Conservation (phyloP, 64 coral and sea anemone species). For the Astreopora myriophthalma region DNA sequence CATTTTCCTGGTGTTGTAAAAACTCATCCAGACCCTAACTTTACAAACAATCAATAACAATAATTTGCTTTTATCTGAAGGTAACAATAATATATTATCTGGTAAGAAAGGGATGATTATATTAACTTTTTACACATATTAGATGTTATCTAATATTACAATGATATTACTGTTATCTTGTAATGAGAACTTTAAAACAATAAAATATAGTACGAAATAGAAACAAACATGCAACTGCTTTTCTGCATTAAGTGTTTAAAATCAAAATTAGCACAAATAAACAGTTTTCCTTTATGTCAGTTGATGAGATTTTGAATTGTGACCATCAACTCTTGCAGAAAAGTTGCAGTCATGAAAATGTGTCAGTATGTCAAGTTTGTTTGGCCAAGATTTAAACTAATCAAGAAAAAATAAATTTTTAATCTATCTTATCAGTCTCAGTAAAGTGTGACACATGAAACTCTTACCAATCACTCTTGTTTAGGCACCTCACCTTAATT, state of each 20-base stretch:
- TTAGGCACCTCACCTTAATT: too few species aligned
- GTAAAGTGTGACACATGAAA: too few species aligned
- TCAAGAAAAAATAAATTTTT: too few species aligned
- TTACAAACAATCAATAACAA: not conserved
- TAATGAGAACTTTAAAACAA: too few species aligned
- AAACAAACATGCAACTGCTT: not conserved
- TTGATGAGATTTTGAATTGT: not conserved
- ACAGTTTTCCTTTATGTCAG: not conserved
- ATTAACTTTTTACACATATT: not conserved
- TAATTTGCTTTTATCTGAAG: not conserved
- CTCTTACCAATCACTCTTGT: too few species aligned
- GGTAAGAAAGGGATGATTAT: not conserved
- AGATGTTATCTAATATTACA: too few species aligned
- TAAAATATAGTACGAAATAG: not conserved
- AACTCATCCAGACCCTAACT: not conserved
- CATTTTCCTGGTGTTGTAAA: not conserved
- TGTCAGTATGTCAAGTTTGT: not conserved
- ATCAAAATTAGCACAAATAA: not conserved
- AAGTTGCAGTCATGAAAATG: too few species aligned
- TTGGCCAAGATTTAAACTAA: too few species aligned
- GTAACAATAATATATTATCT: not conserved
- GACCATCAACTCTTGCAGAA: too few species aligned
- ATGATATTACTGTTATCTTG: too few species aligned
- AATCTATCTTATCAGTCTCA: too few species aligned
- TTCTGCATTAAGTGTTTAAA: not conserved